Evolutionary conservation across 2,113 vertebrate species (phyloP).

Genomic region (Numida meleagris): DNA sequence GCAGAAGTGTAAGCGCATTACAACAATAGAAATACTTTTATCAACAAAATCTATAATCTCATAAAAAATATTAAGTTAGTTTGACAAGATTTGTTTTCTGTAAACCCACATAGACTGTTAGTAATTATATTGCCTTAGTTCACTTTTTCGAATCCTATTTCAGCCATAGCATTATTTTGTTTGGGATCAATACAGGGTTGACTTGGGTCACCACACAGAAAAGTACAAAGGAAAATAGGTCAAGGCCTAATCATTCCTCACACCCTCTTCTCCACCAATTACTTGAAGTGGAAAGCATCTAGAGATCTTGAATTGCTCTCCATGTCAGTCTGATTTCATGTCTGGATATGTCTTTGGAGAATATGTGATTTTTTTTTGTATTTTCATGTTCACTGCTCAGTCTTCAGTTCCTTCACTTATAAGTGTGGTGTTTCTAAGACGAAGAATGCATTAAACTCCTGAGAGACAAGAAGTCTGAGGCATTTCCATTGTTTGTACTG

Average conservation of each 20-base stretch:
- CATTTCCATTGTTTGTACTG: not conserved
- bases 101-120: not conserved
- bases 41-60: conserved; percentile 53
- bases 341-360: not conserved
- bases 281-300: not conserved
- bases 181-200: conserved; percentile 8
- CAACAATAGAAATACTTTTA: conserved; percentile 32
- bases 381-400: conserved; percentile 10
- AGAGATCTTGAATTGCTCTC: not conserved
- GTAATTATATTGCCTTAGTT: conserved; percentile 33
- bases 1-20: not conserved
- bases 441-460: not conserved
- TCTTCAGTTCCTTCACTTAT: not conserved
- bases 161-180: not conserved
- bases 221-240: conserved; percentile 22
- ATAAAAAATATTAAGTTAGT: conserved; percentile 60
- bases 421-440: not conserved
- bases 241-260: conserved; percentile 18
- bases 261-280: not conserved
- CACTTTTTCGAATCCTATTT: conserved; percentile 24
- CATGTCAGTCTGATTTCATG: not conserved
- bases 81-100: not conserved
- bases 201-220: conserved; percentile 5
- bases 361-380: not conserved
- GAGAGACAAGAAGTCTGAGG: not conserved